phyloP scores from a whole-genome alignment of 2,113 vertebrate species.

The Marcusenius ussheri region DNA sequence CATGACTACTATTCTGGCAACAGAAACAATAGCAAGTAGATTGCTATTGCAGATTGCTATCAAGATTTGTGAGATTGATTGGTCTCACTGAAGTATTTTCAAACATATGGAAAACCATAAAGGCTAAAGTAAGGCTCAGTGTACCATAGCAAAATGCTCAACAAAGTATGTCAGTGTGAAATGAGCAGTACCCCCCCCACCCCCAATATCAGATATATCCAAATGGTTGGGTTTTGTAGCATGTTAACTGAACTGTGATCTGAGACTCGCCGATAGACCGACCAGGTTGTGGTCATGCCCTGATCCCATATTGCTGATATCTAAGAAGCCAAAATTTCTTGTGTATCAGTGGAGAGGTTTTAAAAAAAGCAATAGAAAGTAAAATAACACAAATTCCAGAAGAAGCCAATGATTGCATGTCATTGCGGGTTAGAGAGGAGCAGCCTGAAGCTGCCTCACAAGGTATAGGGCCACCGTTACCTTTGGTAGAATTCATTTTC shows the following conservation, averaged over 20 bases:
- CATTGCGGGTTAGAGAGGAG: slow-evolving; percentile 44
- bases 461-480: slow-evolving; percentile 48
- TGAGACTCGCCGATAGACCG: background rate
- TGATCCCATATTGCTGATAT: background rate
- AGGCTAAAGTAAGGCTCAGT: background rate
- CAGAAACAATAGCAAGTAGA: background rate
- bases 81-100: slow-evolving; percentile 3
- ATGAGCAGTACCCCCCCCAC: background rate
- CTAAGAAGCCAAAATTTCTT: background rate
- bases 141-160: background rate
- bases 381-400: slow-evolving; percentile 37
- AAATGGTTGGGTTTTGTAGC: background rate
- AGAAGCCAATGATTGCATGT: slow-evolving; percentile 53
- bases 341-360: background rate
- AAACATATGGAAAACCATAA: background rate
- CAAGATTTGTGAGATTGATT: background rate
- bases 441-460: slow-evolving; percentile 32
- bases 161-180: background rate
- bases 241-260: background rate
- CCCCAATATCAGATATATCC: background rate
- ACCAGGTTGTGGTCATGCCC: background rate
- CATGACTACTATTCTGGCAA: background rate
- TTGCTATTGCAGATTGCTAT: background rate
- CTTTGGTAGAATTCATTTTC: slow-evolving; percentile 57
- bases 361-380: background rate